Percentiles rank a stretch among this genome's conserved stretches.
Evolutionary conservation across 2,113 vertebrate genomes (phyloP).

Genomic region (Isichthys henryi): DNA sequence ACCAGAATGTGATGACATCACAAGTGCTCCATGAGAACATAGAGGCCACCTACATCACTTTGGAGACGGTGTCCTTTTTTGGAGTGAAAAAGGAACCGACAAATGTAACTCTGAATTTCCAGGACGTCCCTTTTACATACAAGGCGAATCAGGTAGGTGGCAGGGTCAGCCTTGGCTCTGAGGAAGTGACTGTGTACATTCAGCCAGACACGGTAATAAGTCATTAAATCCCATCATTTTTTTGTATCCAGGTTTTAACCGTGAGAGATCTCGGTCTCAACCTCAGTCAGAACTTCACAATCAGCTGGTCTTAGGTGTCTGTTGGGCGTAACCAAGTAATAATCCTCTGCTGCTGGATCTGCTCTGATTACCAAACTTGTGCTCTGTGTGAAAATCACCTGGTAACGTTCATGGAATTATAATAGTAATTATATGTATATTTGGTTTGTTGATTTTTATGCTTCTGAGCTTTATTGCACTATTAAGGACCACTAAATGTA

Average conservation of each 20-base stretch:
- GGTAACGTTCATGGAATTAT: neutral
- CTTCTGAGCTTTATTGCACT: slow-evolving; percentile 23
- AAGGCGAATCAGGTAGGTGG: slow-evolving; percentile 62
- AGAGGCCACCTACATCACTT: slow-evolving; percentile 58
- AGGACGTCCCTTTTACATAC: slow-evolving; percentile 65
- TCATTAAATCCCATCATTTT: neutral
- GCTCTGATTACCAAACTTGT: slow-evolving; percentile 5
- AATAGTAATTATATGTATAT: neutral
- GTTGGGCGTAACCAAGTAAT: too few relatives aligned
- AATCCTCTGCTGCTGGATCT: neutral
- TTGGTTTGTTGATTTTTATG: neutral
- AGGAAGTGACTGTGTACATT: neutral
- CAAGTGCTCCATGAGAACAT: slow-evolving; percentile 56
- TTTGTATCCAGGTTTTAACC: slow-evolving; percentile 57
- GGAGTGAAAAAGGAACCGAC: slow-evolving; percentile 61
- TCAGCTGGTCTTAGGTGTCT: slow-evolving; percentile 65
- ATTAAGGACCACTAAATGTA: neutral
- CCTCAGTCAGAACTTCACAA: slow-evolving; percentile 69
- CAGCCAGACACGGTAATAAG: neutral
- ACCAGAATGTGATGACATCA: slow-evolving; percentile 69
- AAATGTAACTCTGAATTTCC: slow-evolving; percentile 66
- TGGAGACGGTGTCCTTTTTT: slow-evolving; percentile 63
- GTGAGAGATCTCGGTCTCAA: slow-evolving; percentile 59
- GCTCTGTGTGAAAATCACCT: neutral
- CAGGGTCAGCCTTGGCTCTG: too few relatives aligned